Conservation (phyloP, 1,140 invertebrate genomes). For the Orussus abietinus region DNA sequence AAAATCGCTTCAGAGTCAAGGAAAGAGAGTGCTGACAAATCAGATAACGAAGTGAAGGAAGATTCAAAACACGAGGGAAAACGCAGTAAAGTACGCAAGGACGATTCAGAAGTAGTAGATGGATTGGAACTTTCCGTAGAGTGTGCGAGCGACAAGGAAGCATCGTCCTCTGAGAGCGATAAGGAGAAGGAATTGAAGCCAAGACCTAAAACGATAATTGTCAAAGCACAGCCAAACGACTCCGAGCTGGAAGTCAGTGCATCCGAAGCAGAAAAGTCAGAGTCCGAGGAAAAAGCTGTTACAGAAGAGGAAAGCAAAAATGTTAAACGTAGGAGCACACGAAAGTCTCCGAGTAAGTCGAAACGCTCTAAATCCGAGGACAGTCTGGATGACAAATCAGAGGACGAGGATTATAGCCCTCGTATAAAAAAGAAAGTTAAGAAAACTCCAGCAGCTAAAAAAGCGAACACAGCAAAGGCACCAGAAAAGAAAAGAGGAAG, state of each 20-base stretch:
- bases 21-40: no score
- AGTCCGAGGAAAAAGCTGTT: conserved; percentile 6
- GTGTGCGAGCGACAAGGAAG: conserved; percentile 47
- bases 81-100: conserved; percentile 3
- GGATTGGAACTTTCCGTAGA: conserved; percentile 46
- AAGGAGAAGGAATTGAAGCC: conserved; percentile 27
- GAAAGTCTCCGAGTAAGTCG: conserved; percentile 28
- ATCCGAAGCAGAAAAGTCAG: conserved; percentile 29
- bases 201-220: conserved; percentile 41
- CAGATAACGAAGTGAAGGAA: conserved; percentile 13
- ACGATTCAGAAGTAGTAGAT: conserved; percentile 36
- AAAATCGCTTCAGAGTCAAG: conserved; percentile 13
- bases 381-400: conserved; percentile 32
- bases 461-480: conserved; percentile 5
- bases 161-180: conserved; percentile 36
- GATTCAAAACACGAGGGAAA: conserved; percentile 14
- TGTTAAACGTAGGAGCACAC: conserved; percentile 21
- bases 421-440: conserved; percentile 31
- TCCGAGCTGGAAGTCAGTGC: conserved; percentile 44
- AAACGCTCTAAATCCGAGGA: conserved; percentile 32
- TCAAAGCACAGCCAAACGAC: conserved; percentile 43
- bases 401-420: conserved; percentile 42
- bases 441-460: conserved; percentile 25
- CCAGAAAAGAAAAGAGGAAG: background rate
- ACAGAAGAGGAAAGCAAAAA: conserved; percentile 20